phyloP scores from a whole-genome alignment of 2,113 vertebrate genomes.

The Protobothrops mucrosquamatus region DNA sequence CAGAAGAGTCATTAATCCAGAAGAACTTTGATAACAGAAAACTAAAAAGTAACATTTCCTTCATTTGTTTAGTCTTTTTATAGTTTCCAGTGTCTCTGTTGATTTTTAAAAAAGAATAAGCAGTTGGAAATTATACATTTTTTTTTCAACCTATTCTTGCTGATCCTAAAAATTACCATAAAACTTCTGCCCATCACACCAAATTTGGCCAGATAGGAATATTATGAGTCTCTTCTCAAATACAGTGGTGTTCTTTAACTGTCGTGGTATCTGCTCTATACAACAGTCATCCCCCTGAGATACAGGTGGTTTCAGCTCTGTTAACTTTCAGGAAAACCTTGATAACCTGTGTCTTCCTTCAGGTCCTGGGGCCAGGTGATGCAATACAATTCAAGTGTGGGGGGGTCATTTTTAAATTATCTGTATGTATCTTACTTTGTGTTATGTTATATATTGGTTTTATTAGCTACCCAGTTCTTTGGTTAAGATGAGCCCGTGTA shows the following conservation, averaged over 20 bases:
- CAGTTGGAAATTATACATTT: not conserved
- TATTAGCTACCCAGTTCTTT: not conserved
- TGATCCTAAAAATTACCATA: not conserved
- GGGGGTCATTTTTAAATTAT: not conserved
- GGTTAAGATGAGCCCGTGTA: not conserved
- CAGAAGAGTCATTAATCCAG: not conserved
- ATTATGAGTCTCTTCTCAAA: not conserved
- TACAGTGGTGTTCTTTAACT: not conserved
- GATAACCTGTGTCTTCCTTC: not conserved
- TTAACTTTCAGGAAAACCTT: not conserved
- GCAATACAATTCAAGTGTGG: not conserved
- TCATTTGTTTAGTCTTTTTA: not conserved
- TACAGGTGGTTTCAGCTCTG: not conserved
- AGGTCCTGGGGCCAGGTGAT: not conserved
- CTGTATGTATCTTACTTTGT: not conserved
- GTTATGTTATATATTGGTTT: not conserved
- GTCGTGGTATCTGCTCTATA: not conserved
- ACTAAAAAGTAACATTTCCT: not conserved
- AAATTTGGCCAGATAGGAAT: not conserved
- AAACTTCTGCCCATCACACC: not conserved
- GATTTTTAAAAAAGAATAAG: not conserved
- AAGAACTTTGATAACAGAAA: not conserved
- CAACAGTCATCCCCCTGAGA: not conserved
- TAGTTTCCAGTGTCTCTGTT: not conserved
- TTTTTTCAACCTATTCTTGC: constrained; percentile 6